These are phyloP conservation scores for Pseudopodoces humilis DNA, from an alignment of 2,113 vertebrate genomes.

Conservation along the genomic window DNA sequence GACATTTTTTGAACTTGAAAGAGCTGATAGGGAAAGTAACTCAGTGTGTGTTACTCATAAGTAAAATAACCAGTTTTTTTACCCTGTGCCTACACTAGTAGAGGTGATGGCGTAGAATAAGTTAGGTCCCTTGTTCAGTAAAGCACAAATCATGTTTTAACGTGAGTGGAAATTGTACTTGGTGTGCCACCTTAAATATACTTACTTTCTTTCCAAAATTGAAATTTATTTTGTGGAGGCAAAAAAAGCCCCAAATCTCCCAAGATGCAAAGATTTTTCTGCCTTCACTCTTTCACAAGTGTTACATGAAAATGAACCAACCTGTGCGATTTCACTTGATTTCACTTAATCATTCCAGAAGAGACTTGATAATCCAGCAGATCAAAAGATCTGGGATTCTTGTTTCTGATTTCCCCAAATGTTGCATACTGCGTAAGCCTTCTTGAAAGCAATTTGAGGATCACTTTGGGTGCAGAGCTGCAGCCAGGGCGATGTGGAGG, in stretches of 20 bases:
- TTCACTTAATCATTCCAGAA: not conserved
- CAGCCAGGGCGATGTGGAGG: not conserved
- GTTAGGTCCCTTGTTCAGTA: not conserved
- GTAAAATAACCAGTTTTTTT: not conserved
- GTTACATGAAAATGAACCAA: not conserved
- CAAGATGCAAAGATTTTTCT: not conserved
- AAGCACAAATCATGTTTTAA: not conserved
- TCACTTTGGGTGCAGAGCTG: not conserved
- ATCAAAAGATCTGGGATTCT: not conserved
- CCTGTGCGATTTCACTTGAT: not conserved
- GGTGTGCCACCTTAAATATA: not conserved
- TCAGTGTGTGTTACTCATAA: accelerated
- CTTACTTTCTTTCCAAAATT: not conserved
- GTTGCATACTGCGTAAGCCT: not conserved
- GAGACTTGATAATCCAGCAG: not conserved
- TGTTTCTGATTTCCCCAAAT: not conserved
- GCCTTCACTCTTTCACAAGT: not conserved
- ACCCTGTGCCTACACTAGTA: not conserved
- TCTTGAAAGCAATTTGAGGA: not conserved
- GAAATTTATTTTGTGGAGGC: not conserved
- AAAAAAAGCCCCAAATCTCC: not conserved
- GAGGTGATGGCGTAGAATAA: not conserved
- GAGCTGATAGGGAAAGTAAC: not conserved
- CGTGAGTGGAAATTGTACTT: accelerated
- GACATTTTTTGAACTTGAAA: not conserved